phyloP scores from a whole-genome alignment of 2,888 invertebrate genomes.

The Gastrophysa polygoni region DNA sequence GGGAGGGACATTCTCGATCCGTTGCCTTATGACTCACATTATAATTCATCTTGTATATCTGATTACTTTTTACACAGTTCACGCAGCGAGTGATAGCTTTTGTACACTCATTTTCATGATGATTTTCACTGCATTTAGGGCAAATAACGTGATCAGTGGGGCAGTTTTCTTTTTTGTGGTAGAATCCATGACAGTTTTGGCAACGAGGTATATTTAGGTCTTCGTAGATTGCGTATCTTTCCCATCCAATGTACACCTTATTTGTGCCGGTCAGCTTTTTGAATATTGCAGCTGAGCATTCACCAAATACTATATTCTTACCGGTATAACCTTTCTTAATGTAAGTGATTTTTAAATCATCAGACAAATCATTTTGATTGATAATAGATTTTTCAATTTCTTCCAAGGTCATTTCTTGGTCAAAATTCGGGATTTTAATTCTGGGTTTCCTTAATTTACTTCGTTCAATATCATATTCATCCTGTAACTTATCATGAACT shows the following conservation, averaged over 20 bases:
- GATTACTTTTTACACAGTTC: constrained; percentile 11
- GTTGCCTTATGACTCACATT: constrained; percentile 2
- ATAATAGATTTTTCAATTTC: constrained; percentile 9
- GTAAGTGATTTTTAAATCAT: background rate
- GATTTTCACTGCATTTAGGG: constrained; percentile 10
- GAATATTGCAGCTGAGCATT: background rate
- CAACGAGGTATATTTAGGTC: constrained; percentile 6
- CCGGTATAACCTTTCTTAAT: background rate
- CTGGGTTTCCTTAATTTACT: constrained; percentile 12
- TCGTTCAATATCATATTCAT: constrained; percentile 5
- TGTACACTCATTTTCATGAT: constrained; percentile 8
- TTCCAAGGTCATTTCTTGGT: constrained; percentile 2
- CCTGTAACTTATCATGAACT: background rate
- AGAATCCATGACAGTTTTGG: constrained; percentile 6
- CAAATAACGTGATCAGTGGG: constrained; percentile 7
- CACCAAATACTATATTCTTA: background rate
- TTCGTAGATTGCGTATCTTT: too few relatives aligned
- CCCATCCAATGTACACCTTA: too few relatives aligned
- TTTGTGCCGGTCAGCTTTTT: constrained; percentile 1
- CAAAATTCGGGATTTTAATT: constrained; percentile 12
- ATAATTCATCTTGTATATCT: constrained; percentile 6
- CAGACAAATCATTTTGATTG: constrained; percentile 4
- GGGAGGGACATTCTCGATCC: too few relatives aligned
- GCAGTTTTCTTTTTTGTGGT: constrained; percentile 11
- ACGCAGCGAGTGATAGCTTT: constrained; percentile 1